These are phyloP conservation scores for Uloborus diversus DNA, from an alignment of 1,140 invertebrate genomes.

Conservation along the genomic window DNA sequence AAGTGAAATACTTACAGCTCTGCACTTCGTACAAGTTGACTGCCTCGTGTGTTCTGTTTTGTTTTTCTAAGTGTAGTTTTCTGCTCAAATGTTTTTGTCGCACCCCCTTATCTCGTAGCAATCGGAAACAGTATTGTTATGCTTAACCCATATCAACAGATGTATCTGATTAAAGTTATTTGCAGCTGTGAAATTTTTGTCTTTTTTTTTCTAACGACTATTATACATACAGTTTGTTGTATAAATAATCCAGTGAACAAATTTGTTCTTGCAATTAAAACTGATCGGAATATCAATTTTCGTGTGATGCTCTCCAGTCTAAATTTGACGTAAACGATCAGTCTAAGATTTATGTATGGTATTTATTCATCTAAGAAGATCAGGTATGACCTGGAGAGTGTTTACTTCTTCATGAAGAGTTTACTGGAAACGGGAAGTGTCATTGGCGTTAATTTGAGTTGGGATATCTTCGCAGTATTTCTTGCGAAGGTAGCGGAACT, in stretches of 20 bases:
- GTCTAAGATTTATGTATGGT: no score
- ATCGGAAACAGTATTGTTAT: conserved; percentile 47
- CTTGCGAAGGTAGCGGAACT: no score
- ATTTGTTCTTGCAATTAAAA: no score
- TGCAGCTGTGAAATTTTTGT: conserved; percentile 27
- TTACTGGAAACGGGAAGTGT: no score
- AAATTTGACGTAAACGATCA: no score
- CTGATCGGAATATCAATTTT: no score
- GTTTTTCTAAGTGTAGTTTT: conserved; percentile 35
- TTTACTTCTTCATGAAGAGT: no score
- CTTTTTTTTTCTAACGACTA: neutral
- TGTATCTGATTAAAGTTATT: conserved; percentile 49
- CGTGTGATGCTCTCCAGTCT: no score
- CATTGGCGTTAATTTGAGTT: no score
- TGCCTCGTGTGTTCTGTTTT: conserved; percentile 42
- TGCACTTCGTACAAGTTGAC: conserved; percentile 6
- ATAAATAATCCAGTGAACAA: neutral
- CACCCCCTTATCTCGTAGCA: conserved; percentile 34
- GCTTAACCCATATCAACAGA: conserved; percentile 34
- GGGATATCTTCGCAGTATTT: no score
- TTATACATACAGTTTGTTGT: neutral
- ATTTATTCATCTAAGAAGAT: no score
- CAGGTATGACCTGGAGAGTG: no score
- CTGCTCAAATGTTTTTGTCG: conserved; percentile 48
- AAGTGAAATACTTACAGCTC: conserved; percentile 19